phyloP scores from a whole-genome alignment of 2,888 invertebrate genomes.

The Brachylomia viminalis region DNA sequence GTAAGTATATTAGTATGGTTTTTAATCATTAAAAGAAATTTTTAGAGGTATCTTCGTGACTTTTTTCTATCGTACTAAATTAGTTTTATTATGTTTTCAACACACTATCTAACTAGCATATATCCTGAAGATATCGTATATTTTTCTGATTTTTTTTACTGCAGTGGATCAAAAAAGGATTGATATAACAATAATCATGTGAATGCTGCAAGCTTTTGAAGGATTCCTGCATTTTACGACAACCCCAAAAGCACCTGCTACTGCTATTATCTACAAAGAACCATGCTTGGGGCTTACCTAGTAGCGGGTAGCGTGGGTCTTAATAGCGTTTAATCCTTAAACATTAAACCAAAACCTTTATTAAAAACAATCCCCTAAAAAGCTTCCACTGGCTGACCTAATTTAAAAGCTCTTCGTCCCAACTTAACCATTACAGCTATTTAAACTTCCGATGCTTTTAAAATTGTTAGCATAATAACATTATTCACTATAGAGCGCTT shows the following conservation, averaged over 20 bases:
- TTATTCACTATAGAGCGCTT: conserved; percentile 52
- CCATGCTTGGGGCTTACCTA: too few species aligned
- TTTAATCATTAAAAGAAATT: too few species aligned
- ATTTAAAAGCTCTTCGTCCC: conserved; percentile 39
- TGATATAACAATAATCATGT: not conserved
- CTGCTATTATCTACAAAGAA: too few species aligned
- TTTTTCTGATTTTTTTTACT: too few species aligned
- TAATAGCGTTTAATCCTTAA: not conserved
- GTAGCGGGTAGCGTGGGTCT: not conserved
- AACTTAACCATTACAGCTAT: conserved; percentile 38
- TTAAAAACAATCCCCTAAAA: conserved; percentile 10
- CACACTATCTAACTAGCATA: too few species aligned
- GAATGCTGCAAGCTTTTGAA: not conserved
- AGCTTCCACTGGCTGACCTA: conserved; percentile 26
- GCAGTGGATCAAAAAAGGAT: too few species aligned
- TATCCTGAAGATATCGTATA: too few species aligned
- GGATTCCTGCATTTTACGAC: not conserved
- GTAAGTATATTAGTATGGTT: too few species aligned
- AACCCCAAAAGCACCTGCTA: not conserved
- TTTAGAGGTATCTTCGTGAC: too few species aligned
- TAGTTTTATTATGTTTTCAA: too few species aligned
- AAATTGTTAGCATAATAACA: conserved; percentile 63
- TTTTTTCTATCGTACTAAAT: too few species aligned
- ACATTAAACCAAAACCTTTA: conserved; percentile 14
- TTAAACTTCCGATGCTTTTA: conserved; percentile 59